These are phyloP conservation scores for Pseudomugil tenellus DNA, from an alignment of 2,797 vertebrate genomes.

Conservation along the genomic window DNA sequence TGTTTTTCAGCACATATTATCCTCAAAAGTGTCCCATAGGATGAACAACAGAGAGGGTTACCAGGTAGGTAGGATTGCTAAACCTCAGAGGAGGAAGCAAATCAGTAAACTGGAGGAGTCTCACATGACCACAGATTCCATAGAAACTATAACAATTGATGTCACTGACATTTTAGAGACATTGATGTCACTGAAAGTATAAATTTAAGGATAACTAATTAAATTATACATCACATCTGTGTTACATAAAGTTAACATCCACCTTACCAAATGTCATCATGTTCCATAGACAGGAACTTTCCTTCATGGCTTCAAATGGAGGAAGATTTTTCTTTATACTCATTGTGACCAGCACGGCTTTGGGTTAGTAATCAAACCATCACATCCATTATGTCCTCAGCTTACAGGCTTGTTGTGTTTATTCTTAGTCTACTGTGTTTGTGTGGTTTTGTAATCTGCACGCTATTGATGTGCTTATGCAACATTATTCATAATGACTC, in stretches of 20 bases:
- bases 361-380: constrained; percentile 56
- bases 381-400: background rate
- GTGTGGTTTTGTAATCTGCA: background rate
- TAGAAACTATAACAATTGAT: constrained; percentile 33
- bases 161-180: no score
- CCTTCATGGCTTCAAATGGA: constrained; percentile 60
- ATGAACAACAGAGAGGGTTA: constrained; percentile 42
- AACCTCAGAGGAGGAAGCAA: constrained; percentile 60
- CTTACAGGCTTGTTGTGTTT: background rate
- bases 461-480: background rate
- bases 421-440: background rate
- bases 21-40: constrained; percentile 51
- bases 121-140: constrained; percentile 60
- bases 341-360: constrained; percentile 37
- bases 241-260: background rate
- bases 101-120: constrained; percentile 32
- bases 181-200: background rate
- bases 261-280: constrained; percentile 6
- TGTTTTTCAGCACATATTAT: constrained; percentile 72
- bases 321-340: constrained; percentile 48
- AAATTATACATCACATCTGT: background rate
- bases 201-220: background rate
- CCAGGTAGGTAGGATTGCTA: constrained; percentile 50
- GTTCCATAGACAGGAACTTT: constrained; percentile 2
- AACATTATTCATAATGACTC: constrained; percentile 1